Evolutionary conservation across 2,888 invertebrate species (phyloP).

Genomic region (Anagyrus pseudococci): DNA sequence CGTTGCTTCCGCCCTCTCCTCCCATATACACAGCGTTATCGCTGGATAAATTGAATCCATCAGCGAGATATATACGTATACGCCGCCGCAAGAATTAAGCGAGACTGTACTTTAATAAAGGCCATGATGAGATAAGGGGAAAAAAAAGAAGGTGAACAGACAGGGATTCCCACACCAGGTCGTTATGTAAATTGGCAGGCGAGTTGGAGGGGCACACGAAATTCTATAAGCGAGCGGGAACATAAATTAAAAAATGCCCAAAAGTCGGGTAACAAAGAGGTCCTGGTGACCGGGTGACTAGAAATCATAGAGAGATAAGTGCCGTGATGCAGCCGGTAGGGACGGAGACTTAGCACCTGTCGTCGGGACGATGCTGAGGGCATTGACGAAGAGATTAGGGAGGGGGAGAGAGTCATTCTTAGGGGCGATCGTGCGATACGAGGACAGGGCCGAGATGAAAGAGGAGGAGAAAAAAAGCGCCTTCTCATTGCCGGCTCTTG

Average conservation of each 20-base stretch:
- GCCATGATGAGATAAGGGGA: no score
- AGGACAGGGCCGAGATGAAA: neutral
- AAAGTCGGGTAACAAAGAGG: neutral
- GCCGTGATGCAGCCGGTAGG: conserved; percentile 24
- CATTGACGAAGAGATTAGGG: no score
- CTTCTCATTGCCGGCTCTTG: conserved; percentile 15
- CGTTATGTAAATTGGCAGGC: no score
- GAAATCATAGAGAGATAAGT: conserved; percentile 31
- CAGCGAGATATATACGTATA: no score
- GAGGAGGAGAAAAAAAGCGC: conserved; percentile 7
- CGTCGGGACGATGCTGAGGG: conserved; percentile 5
- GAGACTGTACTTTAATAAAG: no score
- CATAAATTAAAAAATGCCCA: conserved; percentile 12
- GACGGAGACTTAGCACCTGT: conserved; percentile 43
- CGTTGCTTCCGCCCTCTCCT: no score
- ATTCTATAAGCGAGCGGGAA: neutral
- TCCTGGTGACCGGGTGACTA: neutral
- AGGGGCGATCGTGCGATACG: conserved; percentile 7
- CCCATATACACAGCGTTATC: no score
- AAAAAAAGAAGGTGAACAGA: no score
- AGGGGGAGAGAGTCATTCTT: conserved; percentile 13
- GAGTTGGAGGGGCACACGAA: no score
- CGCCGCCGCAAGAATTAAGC: no score
- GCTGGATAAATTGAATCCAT: no score
- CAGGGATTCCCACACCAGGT: no score